Percentiles rank a stretch among this genome's conserved stretches.
Conservation (phyloP, 2,113 vertebrate species). For the Lepus timidus region DNA sequence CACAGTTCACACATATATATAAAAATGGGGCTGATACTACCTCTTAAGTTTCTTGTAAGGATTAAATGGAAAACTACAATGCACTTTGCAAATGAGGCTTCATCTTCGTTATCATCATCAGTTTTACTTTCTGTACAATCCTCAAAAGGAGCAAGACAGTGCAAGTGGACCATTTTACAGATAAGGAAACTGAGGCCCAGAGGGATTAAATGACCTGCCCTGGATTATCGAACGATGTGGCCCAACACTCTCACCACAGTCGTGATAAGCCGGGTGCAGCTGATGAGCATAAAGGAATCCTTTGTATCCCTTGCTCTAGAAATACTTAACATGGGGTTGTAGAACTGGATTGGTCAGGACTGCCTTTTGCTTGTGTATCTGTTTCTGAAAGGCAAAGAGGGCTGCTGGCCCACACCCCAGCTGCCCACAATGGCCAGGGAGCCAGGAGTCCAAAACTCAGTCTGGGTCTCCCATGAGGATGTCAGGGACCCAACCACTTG, state of each 20-base stretch:
- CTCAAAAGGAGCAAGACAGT: neutral
- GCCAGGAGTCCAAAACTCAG: too few relatives aligned
- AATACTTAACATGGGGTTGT: neutral
- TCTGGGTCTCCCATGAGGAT: too few relatives aligned
- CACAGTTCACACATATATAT: neutral
- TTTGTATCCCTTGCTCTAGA: constrained; percentile 10
- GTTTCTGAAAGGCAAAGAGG: too few relatives aligned
- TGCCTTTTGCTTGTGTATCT: too few relatives aligned
- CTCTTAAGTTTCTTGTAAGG: neutral
- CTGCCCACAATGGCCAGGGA: too few relatives aligned
- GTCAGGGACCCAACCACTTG: too few relatives aligned
- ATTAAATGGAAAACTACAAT: neutral
- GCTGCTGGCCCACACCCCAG: too few relatives aligned
- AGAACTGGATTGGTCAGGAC: neutral
- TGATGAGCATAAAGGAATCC: neutral
- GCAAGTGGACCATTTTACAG: neutral
- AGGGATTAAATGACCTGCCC: neutral
- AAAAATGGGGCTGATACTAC: neutral
- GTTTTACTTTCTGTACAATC: neutral
- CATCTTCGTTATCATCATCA: neutral
- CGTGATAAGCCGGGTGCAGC: neutral
- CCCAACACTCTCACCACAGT: neutral
- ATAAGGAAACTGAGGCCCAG: neutral
- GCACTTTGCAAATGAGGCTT: neutral
- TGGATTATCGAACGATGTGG: neutral